Conservation (phyloP, 35 echinoderm and acorn worm species). For the Patiria miniata region DNA sequence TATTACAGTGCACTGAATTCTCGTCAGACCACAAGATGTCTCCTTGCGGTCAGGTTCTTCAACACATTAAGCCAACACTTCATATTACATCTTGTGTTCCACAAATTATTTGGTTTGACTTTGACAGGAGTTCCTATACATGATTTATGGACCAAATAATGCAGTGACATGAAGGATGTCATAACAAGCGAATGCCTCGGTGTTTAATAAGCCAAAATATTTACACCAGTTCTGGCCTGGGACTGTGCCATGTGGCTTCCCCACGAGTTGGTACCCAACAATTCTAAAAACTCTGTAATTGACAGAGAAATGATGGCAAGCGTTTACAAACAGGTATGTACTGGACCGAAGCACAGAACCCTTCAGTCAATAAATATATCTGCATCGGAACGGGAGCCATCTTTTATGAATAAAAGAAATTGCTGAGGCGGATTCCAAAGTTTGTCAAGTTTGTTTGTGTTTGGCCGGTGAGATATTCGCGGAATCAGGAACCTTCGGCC, state of each 20-base stretch:
- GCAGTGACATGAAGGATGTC: background rate
- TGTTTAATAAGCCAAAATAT: conserved; percentile 7
- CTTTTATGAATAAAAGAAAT: background rate
- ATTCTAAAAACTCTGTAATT: too few species aligned
- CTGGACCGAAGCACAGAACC: background rate
- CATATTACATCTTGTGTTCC: too few species aligned
- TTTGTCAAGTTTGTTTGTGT: conserved; percentile 25
- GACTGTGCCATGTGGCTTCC: background rate
- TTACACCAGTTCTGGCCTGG: conserved; percentile 1
- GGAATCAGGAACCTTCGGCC: too few species aligned
- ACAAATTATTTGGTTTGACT: too few species aligned
- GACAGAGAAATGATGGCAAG: background rate
- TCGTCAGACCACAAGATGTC: too few species aligned
- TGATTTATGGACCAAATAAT: too few species aligned
- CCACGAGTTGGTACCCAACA: background rate
- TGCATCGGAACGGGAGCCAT: background rate
- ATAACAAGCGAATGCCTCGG: background rate
- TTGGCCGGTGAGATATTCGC: background rate
- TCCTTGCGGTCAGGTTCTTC: too few species aligned
- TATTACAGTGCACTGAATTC: too few species aligned
- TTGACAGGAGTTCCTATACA: too few species aligned
- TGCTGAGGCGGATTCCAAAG: background rate
- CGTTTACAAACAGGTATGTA: background rate
- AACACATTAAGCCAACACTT: too few species aligned
- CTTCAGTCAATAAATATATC: background rate